Evolutionary conservation across 2,888 invertebrate genomes (phyloP), one percentile per base, ranked within the genome.

Genomic region (Ormia ochracea): DNA sequence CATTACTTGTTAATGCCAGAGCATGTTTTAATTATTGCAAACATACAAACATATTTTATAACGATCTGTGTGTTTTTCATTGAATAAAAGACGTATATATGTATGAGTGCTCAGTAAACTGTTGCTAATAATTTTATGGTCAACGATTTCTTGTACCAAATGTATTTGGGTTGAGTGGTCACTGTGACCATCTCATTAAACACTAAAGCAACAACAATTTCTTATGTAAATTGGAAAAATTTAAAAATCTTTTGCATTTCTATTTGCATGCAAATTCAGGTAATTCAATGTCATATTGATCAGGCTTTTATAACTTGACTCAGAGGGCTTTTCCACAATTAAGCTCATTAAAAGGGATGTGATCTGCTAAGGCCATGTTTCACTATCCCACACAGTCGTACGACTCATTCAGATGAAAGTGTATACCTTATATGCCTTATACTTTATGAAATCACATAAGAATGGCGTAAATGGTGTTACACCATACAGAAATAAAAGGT

Each of bases 141-240:
- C 83, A 84, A 81, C 82, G 84, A 82, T 84, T 86, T 85, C 85
- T 84, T 84, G 81, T 85, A 84, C 82, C 82, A 84, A 77, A 74
- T 69, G 74, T 82, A 87, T 85, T 85, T 86, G 84, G 87, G 87
- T 87, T 87, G 86, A 83, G 86, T 87, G 87, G 87, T 86, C 86
- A 87, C 69, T 76, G 31, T 63, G 61, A 3, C 69, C 63, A 50
- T 69, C 28, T 69, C 56, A 52, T 17, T 23, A 50, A 69, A 48
- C 6, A 12, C 7, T 7, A 14, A 48, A 3, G 3, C 4, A 61
- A 21, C 31, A 61, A 38, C 26, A 65, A 14, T n/a, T n/a, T n/a
- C 21, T 17, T 36, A 26, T 36, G 58, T 59, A 14, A 1, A 50
- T 50, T 50, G 14, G 9, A 59, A 50, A 59, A n/a, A n/a, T n/a